Percentiles rank a stretch among this genome's conserved stretches.
Conservation (phyloP, 2,113 vertebrate genomes). For the Datnioides undecimradiatus region DNA sequence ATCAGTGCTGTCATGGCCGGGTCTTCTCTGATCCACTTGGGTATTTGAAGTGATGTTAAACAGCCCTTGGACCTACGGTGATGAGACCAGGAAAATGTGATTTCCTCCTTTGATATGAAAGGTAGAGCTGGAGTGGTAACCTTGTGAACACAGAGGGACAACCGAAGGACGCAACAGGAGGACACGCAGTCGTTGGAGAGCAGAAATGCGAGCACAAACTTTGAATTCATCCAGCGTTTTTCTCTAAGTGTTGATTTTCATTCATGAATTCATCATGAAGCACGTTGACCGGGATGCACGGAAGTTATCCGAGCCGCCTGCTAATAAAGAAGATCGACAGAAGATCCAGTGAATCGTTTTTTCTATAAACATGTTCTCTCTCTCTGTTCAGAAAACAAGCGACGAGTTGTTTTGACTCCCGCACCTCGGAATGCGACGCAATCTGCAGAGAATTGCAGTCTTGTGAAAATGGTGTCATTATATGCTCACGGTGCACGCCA, state of each 20-base stretch:
- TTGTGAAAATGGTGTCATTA: slow-evolving; percentile 32
- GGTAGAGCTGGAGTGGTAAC: not conserved
- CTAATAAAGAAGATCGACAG: slow-evolving; percentile 32
- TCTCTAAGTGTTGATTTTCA: slow-evolving; percentile 55
- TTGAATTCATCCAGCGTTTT: slow-evolving; percentile 3
- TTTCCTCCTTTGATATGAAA: not conserved
- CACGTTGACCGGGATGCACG: slow-evolving; percentile 43
- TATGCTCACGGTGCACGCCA: not conserved
- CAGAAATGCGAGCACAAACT: slow-evolving; percentile 23
- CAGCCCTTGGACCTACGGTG: no score
- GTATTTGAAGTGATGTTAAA: no score
- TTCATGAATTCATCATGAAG: slow-evolving; percentile 66
- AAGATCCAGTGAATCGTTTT: slow-evolving; percentile 16
- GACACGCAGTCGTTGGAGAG: not conserved
- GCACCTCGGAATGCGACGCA: not conserved
- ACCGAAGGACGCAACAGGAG: not conserved
- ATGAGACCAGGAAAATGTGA: no score
- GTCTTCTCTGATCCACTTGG: no score
- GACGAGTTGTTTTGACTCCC: slow-evolving; percentile 2
- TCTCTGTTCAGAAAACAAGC: slow-evolving; percentile 2
- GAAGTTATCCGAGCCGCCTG: slow-evolving; percentile 10
- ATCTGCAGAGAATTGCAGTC: slow-evolving; percentile 35
- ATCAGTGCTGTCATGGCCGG: no score
- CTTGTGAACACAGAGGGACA: not conserved
- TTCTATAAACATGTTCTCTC: slow-evolving; percentile 16